Conservation (phyloP, 2,797 vertebrate genomes). For the Galaxias olidus region DNA sequence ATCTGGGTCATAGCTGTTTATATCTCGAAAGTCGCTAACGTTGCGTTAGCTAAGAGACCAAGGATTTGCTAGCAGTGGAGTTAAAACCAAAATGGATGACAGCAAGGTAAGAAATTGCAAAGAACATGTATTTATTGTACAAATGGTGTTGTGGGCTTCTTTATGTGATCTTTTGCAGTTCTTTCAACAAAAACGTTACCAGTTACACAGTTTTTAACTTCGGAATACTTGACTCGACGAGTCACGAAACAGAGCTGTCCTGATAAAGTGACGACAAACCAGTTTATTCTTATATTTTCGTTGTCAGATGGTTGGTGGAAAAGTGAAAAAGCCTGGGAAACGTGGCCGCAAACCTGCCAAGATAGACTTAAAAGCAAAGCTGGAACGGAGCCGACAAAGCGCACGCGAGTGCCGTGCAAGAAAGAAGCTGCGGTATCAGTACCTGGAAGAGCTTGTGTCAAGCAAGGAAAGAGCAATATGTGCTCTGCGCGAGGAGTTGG, state of each 20-base stretch:
- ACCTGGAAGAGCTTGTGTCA: slow-evolving; percentile 95
- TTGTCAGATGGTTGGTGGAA: slow-evolving; percentile 84
- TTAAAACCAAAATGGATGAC: slow-evolving; percentile 68
- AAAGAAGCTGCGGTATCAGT: slow-evolving; percentile 96
- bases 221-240: too few relatives aligned
- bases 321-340: slow-evolving; percentile 96
- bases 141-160: neutral
- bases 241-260: too few relatives aligned
- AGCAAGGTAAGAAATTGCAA: slow-evolving; percentile 59
- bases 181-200: too few relatives aligned
- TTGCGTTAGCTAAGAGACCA: too few relatives aligned
- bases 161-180: too few relatives aligned
- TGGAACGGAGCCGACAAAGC: slow-evolving; percentile 94
- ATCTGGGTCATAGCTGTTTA: too few relatives aligned
- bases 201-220: too few relatives aligned
- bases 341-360: slow-evolving; percentile 95
- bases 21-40: too few relatives aligned
- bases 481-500: slow-evolving; percentile 93
- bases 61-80: slow-evolving; percentile 25
- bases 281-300: neutral
- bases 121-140: neutral
- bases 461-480: slow-evolving; percentile 95
- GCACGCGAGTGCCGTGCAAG: slow-evolving; percentile 92
- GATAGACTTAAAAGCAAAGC: slow-evolving; percentile 96
- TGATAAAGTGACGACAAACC: too few relatives aligned